Conservation (phyloP, 2,113 vertebrate genomes). For the Pluvialis apricaria region DNA sequence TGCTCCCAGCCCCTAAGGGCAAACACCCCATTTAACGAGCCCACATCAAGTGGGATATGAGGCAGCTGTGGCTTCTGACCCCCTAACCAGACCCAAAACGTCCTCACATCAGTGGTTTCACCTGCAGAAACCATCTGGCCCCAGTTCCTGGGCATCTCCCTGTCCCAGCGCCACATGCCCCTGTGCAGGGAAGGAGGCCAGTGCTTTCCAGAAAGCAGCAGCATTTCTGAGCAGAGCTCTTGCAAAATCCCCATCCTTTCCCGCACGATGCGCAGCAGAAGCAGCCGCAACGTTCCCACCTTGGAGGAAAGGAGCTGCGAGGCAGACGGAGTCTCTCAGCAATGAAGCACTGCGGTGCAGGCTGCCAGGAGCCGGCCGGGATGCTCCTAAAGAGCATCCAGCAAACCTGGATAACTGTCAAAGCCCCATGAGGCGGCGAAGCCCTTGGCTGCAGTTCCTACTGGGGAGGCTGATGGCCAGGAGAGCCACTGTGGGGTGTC, state of each 20-base stretch:
- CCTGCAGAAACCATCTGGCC: neutral
- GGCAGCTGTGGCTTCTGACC: neutral
- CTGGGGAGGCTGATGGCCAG: neutral
- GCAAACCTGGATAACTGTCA: neutral
- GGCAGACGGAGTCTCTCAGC: neutral
- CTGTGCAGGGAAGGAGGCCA: neutral
- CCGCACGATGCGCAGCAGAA: neutral
- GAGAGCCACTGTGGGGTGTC: neutral
- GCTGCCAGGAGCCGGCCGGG: neutral
- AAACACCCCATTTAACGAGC: neutral
- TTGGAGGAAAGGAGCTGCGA: neutral
- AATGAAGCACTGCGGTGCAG: neutral
- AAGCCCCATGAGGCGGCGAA: accelerated
- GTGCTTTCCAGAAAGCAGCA: neutral
- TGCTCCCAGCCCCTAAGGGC: neutral
- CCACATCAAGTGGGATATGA: neutral
- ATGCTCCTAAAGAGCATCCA: neutral
- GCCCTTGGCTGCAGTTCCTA: neutral
- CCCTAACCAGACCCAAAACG: neutral
- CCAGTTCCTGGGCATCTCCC: neutral
- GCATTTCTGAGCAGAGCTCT: constrained; percentile 43
- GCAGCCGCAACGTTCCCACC: neutral
- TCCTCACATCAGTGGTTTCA: neutral
- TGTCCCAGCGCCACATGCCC: neutral
- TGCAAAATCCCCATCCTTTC: neutral